Base-by-base conservation (phyloP, 2,888 invertebrate genomes). In the Hypena proboscidalis region DNA sequence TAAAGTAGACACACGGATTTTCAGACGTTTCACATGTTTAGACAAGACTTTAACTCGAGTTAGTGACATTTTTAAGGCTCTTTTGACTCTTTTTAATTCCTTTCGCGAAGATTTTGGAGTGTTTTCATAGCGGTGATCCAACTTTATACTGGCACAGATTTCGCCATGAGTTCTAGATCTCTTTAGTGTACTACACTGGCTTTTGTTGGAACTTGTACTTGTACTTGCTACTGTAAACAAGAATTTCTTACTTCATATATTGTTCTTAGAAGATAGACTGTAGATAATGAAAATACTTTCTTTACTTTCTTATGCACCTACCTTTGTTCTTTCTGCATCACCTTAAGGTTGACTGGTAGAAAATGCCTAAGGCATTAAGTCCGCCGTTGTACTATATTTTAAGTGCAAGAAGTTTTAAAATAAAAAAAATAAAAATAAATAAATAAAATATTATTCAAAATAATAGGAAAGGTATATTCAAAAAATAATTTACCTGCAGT, bases 11-110 rank as follows among this genome's bases (percentile, higher is more conserved):
- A 23, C 20, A 9, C 1, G n/a, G 20, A 21, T 29, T 27, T 27
- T 36, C 20, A 34, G 8, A 15, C 34, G 34, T 34, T 34, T 34
- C 25, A 34, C 34, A 34, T 34, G 14, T 34, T 34, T 15, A 25
- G 25, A 34, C 25, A 34, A 34, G 8, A 17, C 34, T 34, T 34
- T 34, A 25, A 34, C 4, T 34, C 25, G 25, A 17, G 25, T 14
- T 33, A 14, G 32, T 33, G 22, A 27, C 15, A 14, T 14, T 27
- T 27, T 27, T 4, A 27, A 27, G 14, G 27, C 27, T 27, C 14
- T 27, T 27, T 27, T 27, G 27, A 27, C 27, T 14, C 27, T 27
- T 14, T 27, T 14, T 1, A 27, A 27, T 27, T 27, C 7, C 2
- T 4, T 17, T 17, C 5, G 3, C 3, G 17, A 17, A 17, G 17